phyloP scores from a whole-genome alignment of 2,888 invertebrate genomes.

The Hirtodrosophila confusa region DNA sequence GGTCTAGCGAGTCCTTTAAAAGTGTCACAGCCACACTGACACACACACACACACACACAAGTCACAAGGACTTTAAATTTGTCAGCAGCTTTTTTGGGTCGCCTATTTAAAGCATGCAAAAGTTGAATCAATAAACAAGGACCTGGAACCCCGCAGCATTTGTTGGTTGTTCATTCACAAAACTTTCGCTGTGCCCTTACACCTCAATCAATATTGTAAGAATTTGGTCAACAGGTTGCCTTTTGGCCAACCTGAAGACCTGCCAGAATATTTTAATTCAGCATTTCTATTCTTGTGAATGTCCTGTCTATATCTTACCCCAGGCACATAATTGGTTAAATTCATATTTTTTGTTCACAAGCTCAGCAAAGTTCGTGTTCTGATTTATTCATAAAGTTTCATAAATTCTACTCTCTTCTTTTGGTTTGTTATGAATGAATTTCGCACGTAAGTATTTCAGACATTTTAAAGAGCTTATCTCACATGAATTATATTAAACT shows the following conservation, averaged over 20 bases:
- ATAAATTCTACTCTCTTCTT: no score
- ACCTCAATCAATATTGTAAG: conserved; percentile 39
- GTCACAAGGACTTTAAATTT: conserved; percentile 2
- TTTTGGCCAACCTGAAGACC: neutral
- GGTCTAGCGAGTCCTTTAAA: conserved; percentile 10
- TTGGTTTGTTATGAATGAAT: no score
- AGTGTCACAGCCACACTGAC: conserved; percentile 24
- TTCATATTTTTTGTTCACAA: no score
- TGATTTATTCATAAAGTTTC: no score
- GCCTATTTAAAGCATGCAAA: conserved; percentile 43
- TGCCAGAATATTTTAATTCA: neutral
- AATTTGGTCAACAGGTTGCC: conserved; percentile 45
- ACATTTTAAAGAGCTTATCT: no score
- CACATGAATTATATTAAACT: no score
- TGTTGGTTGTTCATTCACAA: conserved; percentile 48
- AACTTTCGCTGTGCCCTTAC: conserved; percentile 30
- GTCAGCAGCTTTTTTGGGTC: conserved; percentile 1
- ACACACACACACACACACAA: conserved; percentile 19
- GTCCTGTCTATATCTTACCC: no score
- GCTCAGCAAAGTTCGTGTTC: no score
- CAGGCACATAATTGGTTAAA: no score
- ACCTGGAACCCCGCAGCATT: neutral
- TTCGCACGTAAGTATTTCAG: no score
- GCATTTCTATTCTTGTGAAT: no score
- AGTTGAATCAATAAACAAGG: conserved; percentile 51